Evolutionary conservation across 2,888 invertebrate species (phyloP).

Genomic region (Drosophila rellima): DNA sequence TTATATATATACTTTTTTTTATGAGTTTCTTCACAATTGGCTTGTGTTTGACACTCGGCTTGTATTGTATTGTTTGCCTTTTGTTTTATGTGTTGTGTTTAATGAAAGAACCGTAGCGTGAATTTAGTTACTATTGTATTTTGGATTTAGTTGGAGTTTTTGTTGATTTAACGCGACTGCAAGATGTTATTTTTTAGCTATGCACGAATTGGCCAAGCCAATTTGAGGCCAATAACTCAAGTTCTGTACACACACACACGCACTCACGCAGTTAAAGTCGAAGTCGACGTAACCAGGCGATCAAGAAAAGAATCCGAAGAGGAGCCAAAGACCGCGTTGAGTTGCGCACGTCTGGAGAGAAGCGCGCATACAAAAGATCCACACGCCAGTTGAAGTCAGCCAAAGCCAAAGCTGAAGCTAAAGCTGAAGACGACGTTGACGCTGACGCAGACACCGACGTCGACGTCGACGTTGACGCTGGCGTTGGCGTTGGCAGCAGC

Average conservation of each 20-base stretch:
- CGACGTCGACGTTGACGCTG: conserved; percentile 20
- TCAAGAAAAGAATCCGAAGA: conserved; percentile 50
- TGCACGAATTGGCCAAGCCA: conserved; percentile 47
- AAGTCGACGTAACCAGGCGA: conserved; percentile 45
- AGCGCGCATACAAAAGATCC: conserved; percentile 79
- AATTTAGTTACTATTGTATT: conserved; percentile 29
- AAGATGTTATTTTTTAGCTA: conserved; percentile 25
- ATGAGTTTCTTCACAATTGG: conserved; percentile 78
- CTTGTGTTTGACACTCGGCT: conserved; percentile 67
- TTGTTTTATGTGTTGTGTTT: conserved; percentile 41
- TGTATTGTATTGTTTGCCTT: conserved; percentile 44
- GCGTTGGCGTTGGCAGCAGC: conserved; percentile 35
- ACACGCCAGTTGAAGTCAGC: conserved; percentile 66
- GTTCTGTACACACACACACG: conserved; percentile 39
- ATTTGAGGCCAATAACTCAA: conserved; percentile 61
- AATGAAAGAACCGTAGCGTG: conserved; percentile 18
- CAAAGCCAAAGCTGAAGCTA: conserved; percentile 54
- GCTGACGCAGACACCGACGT: conserved; percentile 32
- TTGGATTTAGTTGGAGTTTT: neutral
- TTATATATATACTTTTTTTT: conserved; percentile 46
- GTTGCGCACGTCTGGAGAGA: conserved; percentile 78
- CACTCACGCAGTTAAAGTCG: conserved; percentile 28
- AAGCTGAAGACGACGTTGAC: conserved; percentile 24
- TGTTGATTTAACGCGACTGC: conserved; percentile 10
- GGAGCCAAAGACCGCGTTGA: conserved; percentile 73